Conservation (phyloP, 2,888 invertebrate species). For the Spisula subtruncata region DNA sequence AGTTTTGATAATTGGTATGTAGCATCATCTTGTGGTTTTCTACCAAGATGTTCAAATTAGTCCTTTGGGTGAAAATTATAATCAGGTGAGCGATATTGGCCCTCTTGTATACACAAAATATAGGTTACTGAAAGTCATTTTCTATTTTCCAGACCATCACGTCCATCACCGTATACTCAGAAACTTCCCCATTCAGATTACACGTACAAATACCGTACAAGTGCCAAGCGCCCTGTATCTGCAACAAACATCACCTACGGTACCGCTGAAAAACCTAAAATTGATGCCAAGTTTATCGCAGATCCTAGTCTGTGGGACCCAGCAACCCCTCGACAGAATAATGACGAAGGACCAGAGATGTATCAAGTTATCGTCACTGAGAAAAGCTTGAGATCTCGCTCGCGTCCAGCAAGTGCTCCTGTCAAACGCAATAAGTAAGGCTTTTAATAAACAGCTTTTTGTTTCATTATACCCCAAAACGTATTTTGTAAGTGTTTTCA, state of each 20-base stretch:
- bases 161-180: constrained; percentile 85
- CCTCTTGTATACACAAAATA: too few species aligned
- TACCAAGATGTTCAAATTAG: too few species aligned
- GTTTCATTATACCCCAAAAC: too few species aligned
- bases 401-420: constrained; percentile 85
- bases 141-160: constrained; percentile 56
- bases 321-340: constrained; percentile 80
- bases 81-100: too few species aligned
- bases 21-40: too few species aligned
- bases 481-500: too few species aligned
- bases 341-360: constrained; percentile 64
- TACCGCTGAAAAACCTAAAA: constrained; percentile 81
- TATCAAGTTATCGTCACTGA: constrained; percentile 59
- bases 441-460: neutral
- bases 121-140: neutral
- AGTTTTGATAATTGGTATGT: too few species aligned
- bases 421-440: constrained; percentile 77
- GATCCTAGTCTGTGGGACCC: constrained; percentile 85
- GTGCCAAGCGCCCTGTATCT: constrained; percentile 77
- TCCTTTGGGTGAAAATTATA: too few species aligned
- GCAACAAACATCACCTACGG: constrained; percentile 69
- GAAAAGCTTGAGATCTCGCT: constrained; percentile 48
- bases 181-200: constrained; percentile 82
- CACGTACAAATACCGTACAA: constrained; percentile 72
- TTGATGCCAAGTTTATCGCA: constrained; percentile 86